These are phyloP conservation scores for Theristus sp. DNA, from an alignment of 2,888 invertebrate genomes.

Conservation along the genomic window DNA sequence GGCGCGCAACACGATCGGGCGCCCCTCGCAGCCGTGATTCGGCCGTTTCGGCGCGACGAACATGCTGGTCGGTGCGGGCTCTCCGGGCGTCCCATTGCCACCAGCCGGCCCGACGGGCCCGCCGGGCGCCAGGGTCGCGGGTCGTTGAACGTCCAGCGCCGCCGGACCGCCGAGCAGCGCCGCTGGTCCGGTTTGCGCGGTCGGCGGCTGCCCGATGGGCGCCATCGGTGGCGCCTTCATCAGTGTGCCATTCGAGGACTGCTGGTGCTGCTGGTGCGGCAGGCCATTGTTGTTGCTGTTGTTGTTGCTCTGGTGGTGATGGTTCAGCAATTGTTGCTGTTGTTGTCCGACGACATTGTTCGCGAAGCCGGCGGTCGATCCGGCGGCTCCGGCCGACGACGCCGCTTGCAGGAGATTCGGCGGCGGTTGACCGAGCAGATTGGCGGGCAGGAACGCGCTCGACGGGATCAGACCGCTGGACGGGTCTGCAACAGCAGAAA, in stretches of 20 bases:
- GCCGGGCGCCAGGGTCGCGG: background rate
- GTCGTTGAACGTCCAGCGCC: background rate
- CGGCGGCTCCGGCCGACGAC: too few relatives aligned
- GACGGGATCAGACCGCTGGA: too few relatives aligned
- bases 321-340: background rate
- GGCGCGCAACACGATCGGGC: constrained; percentile 82
- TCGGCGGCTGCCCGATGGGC: constrained; percentile 8
- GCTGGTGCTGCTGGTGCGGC: too few relatives aligned
- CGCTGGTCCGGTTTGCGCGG: background rate
- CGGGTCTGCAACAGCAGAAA: too few relatives aligned
- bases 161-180: background rate
- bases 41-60: constrained; percentile 88
- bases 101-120: background rate
- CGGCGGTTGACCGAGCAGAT: background rate
- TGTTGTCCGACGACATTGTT: too few relatives aligned
- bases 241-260: background rate
- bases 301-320: background rate
- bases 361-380: too few relatives aligned
- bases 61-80: background rate
- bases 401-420: background rate
- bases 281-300: background rate
- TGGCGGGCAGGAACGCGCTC: too few relatives aligned
- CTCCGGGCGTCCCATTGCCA: background rate
- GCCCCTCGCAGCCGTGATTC: constrained; percentile 85
- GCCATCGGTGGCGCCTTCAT: constrained; percentile 5